phyloP scores from a whole-genome alignment of 2,888 invertebrate species.

The Gnatocerus cornutus region DNA sequence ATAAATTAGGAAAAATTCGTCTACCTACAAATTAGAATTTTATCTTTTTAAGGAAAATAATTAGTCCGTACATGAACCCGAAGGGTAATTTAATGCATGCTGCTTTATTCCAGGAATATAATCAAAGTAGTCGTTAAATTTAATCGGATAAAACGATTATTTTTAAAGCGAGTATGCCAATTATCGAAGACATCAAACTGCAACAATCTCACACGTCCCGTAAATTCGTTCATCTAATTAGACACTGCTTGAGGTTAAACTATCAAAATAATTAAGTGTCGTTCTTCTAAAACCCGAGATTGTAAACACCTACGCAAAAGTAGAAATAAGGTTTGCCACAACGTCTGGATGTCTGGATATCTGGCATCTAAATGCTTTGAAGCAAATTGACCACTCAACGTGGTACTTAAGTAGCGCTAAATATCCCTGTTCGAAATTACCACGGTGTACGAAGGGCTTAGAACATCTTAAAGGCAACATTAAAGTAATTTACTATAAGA shows the following conservation, averaged over 20 bases:
- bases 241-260: background rate
- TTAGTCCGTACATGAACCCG: constrained; percentile 33
- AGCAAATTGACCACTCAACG: constrained; percentile 49
- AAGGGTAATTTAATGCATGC: constrained; percentile 47
- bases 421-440: constrained; percentile 44
- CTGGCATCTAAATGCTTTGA: constrained; percentile 36
- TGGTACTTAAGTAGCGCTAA: constrained; percentile 34
- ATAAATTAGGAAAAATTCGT: constrained; percentile 35
- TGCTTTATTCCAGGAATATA: constrained; percentile 46
- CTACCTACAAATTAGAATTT: constrained; percentile 24
- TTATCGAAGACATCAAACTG: constrained; percentile 24
- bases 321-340: constrained; percentile 14
- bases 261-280: constrained; percentile 11
- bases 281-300: constrained; percentile 8
- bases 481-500: constrained; percentile 61
- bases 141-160: constrained; percentile 44
- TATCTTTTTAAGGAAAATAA: constrained; percentile 22
- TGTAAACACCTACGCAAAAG: constrained; percentile 9
- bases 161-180: constrained; percentile 28
- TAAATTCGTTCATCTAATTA: constrained; percentile 6
- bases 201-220: constrained; percentile 9
- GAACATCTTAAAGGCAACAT: constrained; percentile 60
- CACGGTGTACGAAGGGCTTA: constrained; percentile 54
- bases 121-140: constrained; percentile 40
- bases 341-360: constrained; percentile 18